Base-by-base conservation (phyloP, 2,113 vertebrate genomes). In the Aphyosemion australe region DNA sequence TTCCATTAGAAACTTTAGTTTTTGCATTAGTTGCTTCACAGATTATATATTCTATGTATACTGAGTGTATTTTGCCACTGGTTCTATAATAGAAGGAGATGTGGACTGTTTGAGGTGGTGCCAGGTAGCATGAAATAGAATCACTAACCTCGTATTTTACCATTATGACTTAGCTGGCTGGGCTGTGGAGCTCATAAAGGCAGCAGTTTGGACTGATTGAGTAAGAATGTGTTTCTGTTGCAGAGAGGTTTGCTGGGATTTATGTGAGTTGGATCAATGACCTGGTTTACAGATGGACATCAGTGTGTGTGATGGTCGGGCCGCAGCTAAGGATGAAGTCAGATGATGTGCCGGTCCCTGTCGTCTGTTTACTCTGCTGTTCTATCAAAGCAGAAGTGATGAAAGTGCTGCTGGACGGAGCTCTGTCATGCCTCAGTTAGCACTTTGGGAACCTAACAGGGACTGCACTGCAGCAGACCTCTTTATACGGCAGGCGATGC, bases 331-430 rank as follows among this genome's bases (percentile, higher is more conserved):
- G 31, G 45, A 26, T 61, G 43, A 46, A 47, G 58, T 61, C 12
- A 48, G 42, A 61, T n/a, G 21, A 48, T 47, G 14, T 53, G 55
- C 32, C 63, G 42, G 62, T 56, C 47, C 57, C 62, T 55, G 11
- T 72, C 71, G 51, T 72, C 48, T 80, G 74, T 85, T 78, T 80
- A 72, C 69, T 76, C 68, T 60, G 63, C 77, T 81, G 55, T 32
- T 75, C 45, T 61, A 56, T 46, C 61, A 43, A 74, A 53, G 69
- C 60, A 43, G 41, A 69, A 63, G 79, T 62, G 50, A 75, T 67
- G 50, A 51, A 74, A 51, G 32, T 62, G 56, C 50, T 58, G 60
- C 70, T 66, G 70, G 55, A 72, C 47, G 71, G 59, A 54, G 56
- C 37, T 48, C 64, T 75, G 67, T 79, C 69, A 78, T 72, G 62